Evolutionary conservation across 2,888 invertebrate genomes (phyloP), one percentile per base, ranked within the genome.

Genomic region (Sarcophaga carnaria): DNA sequence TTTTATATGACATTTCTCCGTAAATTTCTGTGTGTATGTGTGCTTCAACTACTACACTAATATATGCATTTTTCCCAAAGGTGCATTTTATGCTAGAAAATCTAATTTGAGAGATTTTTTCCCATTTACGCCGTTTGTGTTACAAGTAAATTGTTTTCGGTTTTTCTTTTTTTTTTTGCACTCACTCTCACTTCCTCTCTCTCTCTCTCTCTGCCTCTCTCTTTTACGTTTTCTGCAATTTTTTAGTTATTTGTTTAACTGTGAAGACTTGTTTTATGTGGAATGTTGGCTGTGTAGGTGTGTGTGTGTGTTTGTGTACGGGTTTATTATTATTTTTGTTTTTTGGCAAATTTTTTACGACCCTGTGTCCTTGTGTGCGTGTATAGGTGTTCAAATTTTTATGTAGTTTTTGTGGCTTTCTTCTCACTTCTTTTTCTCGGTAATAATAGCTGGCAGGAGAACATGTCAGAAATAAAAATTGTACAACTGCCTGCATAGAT

Each of bases 61-160:
- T 81, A 17, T 54, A 81, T 92, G 92, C 90, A 92, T 92, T 82
- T 84, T 92, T 92, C 92, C 92, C 92, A 91, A 90, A 91, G 91
- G 92, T 92, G 92, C 92, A 92, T 92, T 92, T 92, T 91, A 84
- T 87, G 90, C 83, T 91, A 90, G 90, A 91, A 92, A 92, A 91
- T 92, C 92, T 92, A 92, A 92, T 92, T 92, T 92, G 91, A 91
- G 91, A 91, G 91, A 91, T 90, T 92, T 83, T 85, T 89, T 69
- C 84, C 81, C 84, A 82, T 87, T 82, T 84, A 87, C 78, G 81
- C 81, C 81, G 87, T 70, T 87, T 84, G 81, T 75, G 84, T 82
- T 84, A 71, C 78, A 87, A 81, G 84, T 76, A 87, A 87, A 84
- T 84, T 84, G 81, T 79, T 79, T 87, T 84, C 82, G 78, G 71